phyloP scores from a whole-genome alignment of 2,888 invertebrate species.

The Eledone cirrhosa region DNA sequence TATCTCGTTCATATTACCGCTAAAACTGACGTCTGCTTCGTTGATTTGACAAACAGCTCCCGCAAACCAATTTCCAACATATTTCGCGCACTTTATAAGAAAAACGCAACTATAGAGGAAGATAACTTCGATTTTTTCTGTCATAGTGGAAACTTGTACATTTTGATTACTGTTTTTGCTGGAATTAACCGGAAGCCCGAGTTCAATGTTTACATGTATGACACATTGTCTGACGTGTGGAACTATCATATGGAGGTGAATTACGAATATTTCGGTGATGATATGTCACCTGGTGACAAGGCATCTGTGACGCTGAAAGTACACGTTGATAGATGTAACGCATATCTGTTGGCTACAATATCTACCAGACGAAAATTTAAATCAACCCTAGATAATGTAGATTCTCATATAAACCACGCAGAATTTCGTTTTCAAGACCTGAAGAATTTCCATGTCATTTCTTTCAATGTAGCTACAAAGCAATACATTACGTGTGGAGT shows the following conservation, averaged over 20 bases:
- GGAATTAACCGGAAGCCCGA: neutral
- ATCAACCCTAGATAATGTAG: no score
- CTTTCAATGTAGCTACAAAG: neutral
- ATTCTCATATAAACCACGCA: neutral
- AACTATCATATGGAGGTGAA: neutral
- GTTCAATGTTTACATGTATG: neutral
- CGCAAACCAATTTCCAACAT: conserved; percentile 8
- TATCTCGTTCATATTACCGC: neutral
- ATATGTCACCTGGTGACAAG: neutral
- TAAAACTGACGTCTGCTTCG: neutral
- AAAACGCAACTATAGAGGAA: neutral
- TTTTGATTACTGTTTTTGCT: neutral
- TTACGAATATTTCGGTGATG: neutral
- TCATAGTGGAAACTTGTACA: neutral
- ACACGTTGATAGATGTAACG: neutral
- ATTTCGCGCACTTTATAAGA: neutral
- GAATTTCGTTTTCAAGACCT: neutral
- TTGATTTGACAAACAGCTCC: neutral
- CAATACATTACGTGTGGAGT: neutral
- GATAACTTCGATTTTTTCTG: conserved; percentile 1
- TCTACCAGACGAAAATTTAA: neutral
- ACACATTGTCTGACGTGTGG: neutral
- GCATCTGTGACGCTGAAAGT: neutral
- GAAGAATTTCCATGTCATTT: conserved; percentile 19
- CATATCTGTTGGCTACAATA: neutral